Percentiles rank a stretch among this genome's conserved stretches.
Evolutionary conservation across 2,888 invertebrate species (phyloP).

Genomic region (Steromphala cineraria): DNA sequence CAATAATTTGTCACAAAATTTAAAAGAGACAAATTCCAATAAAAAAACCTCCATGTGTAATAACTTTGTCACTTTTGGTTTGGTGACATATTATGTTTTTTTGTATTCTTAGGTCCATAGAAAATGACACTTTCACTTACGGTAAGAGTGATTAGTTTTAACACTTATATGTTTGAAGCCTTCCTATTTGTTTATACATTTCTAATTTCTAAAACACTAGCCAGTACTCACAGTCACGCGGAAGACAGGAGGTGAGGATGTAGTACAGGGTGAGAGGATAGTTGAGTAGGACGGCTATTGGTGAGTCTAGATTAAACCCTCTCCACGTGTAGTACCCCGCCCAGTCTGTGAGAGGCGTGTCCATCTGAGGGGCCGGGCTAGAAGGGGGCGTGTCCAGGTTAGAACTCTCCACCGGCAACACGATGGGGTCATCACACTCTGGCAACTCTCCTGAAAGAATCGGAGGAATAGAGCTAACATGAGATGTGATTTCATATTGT

Average conservation of each 20-base stretch:
- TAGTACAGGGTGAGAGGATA: slow-evolving; percentile 70
- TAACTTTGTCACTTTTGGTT: too few relatives aligned
- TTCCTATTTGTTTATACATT: background rate
- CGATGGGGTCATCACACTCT: slow-evolving; percentile 35
- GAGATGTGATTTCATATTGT: background rate
- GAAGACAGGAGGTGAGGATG: slow-evolving; percentile 55
- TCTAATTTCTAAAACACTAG: too few relatives aligned
- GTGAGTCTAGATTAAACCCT: slow-evolving; percentile 65
- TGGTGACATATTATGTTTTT: too few relatives aligned
- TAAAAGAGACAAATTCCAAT: too few relatives aligned
- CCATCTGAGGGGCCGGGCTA: slow-evolving; percentile 1
- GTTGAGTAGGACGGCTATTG: slow-evolving; percentile 65
- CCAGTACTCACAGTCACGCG: slow-evolving; percentile 51
- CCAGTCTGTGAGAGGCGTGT: slow-evolving; percentile 46
- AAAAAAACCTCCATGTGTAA: too few relatives aligned
- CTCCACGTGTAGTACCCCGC: slow-evolving; percentile 53
- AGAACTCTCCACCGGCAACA: slow-evolving; percentile 50
- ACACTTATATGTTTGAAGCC: background rate
- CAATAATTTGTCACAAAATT: too few relatives aligned
- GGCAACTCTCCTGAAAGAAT: slow-evolving; percentile 3
- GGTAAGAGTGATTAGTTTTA: too few relatives aligned
- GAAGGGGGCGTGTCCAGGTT: slow-evolving; percentile 37
- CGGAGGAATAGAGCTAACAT: too few relatives aligned
- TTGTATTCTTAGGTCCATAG: too few relatives aligned
- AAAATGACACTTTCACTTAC: too few relatives aligned